A percentile compares a stretch with the other conserved stretches of the same genome.
phyloP scores from a whole-genome alignment of 2,797 vertebrate genomes.

The Micropoecilia bifurca region DNA sequence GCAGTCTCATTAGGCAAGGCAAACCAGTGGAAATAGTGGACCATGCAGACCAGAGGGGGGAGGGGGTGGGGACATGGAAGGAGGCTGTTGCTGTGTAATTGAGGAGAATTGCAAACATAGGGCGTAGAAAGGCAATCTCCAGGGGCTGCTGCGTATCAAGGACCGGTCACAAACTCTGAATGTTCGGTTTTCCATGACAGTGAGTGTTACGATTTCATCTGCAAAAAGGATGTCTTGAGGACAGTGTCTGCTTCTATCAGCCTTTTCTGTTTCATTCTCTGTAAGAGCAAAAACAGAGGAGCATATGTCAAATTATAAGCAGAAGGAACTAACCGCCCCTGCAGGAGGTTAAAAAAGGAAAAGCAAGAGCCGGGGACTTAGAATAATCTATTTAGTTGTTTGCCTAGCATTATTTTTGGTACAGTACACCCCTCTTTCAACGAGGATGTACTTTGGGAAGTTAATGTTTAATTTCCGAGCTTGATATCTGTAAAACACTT shows the following conservation, averaged over 20 bases:
- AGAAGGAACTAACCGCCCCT: neutral
- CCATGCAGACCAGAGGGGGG: constrained; percentile 30
- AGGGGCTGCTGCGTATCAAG: constrained; percentile 52
- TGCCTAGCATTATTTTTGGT: constrained; percentile 4
- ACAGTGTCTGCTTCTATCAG: neutral
- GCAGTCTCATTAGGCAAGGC: constrained; percentile 55
- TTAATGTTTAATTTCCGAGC: constrained; percentile 30
- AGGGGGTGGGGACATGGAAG: constrained; percentile 31
- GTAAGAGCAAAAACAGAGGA: constrained; percentile 3
- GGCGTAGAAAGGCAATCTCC: constrained; percentile 36
- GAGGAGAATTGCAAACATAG: constrained; percentile 55
- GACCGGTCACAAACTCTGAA: constrained; percentile 1
- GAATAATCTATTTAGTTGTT: neutral
- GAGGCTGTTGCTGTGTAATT: constrained; percentile 60
- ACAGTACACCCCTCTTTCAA: constrained; percentile 7
- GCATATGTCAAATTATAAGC: neutral
- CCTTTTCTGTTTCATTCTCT: neutral
- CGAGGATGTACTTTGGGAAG: constrained; percentile 17
- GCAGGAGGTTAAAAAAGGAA: constrained; percentile 6
- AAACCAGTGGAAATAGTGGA: constrained; percentile 59
- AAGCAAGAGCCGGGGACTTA: neutral
- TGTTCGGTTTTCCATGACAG: constrained; percentile 8
- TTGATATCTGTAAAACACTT: constrained; percentile 30
- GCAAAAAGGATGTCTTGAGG: constrained; percentile 11
- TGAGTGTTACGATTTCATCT: constrained; percentile 7